Evolutionary conservation across 2,888 invertebrate genomes (phyloP), one percentile per base, ranked within the genome.

Genomic region (Limnephilus rhombicus): DNA sequence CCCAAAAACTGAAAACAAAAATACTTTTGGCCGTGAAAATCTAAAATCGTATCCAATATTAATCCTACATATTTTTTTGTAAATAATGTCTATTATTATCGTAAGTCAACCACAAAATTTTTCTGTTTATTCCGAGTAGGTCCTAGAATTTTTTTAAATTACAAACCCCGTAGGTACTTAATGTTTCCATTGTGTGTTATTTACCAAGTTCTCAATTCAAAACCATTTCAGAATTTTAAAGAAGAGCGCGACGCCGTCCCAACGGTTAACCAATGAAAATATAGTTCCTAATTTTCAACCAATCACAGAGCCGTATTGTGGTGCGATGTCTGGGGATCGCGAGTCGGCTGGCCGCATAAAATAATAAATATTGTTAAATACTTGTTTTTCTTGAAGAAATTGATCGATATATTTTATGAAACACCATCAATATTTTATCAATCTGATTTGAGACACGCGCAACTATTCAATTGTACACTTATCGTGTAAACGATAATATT

Each of bases 301-400:
- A 96, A 96, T 96, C 94, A 94, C 92, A 94, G 93, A 92, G 94
- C 94, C 94, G 94, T 94, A 94, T 95, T 95, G 95, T 96, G 96
- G 96, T 96, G 96, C 96, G 96, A 96, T 95, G 95, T 94, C 94
- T 94, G 95, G 95, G 95, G 95, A 53, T 45, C 92, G 92, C 41
- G 91, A 92, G 90, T 82, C 31, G 92, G 92, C 90, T 37, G 49
- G 82, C 91, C 80, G 80, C 24, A 85, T 80, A 89, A 18, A 91
- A 37, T 88, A 5, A 37, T 81, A 87, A 37, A 80, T 82, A 86
- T 88, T 88, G 37, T 88, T 68, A 34, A 82, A 34, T 68, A 49
- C 18, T 82, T 49, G 29, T 90, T 90, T 82, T 15, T n/a, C 24
- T 68, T 3, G n/a, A n/a, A 68, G 9, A 85, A 85, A 85, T 15